phyloP scores from a whole-genome alignment of 2,797 vertebrate species.

The Centropyge bicolor region DNA sequence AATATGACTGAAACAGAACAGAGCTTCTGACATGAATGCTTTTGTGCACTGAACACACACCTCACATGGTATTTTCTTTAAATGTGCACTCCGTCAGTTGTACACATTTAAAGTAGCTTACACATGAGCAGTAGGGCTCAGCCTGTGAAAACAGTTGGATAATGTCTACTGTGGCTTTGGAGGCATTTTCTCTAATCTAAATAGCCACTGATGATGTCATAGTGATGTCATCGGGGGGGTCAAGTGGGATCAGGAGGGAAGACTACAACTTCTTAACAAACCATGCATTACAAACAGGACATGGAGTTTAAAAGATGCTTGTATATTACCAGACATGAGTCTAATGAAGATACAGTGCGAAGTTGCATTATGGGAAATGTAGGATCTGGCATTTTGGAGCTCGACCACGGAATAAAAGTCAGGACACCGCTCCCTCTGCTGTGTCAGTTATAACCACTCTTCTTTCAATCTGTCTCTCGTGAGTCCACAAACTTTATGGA shows the following conservation, averaged over 20 bases:
- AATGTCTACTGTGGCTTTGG: too few relatives aligned
- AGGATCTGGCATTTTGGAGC: neutral
- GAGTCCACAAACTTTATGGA: neutral
- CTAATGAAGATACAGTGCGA: neutral
- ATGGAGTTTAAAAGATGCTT: neutral
- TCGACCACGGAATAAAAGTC: neutral
- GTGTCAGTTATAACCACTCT: neutral
- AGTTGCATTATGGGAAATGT: constrained; percentile 1
- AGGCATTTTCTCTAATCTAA: neutral
- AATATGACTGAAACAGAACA: neutral
- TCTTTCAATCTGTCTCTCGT: neutral
- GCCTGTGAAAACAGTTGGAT: too few relatives aligned
- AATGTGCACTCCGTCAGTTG: neutral
- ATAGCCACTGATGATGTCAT: neutral
- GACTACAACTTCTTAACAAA: neutral
- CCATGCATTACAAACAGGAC: neutral
- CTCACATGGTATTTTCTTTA: neutral
- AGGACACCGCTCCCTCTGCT: neutral
- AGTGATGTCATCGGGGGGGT: neutral
- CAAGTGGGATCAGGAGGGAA: neutral
- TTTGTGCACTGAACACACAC: neutral
- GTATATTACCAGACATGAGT: too few relatives aligned
- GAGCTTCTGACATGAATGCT: neutral
- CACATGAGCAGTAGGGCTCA: too few relatives aligned
- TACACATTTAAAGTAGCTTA: neutral